phyloP scores from a whole-genome alignment of 2,797 vertebrate genomes.

The Xiphorhynchus erythropygius region DNA sequence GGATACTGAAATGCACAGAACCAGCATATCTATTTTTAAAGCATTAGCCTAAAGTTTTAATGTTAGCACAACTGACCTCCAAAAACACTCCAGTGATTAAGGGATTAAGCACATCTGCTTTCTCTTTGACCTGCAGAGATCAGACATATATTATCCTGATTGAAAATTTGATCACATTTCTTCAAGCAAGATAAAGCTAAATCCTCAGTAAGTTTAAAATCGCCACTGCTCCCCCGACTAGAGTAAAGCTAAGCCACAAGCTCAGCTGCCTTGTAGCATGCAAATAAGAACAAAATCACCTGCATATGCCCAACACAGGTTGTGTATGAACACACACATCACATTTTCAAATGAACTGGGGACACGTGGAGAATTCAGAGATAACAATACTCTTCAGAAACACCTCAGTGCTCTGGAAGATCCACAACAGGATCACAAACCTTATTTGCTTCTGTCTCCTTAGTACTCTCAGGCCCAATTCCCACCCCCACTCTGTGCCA shows the following conservation, averaged over 20 bases:
- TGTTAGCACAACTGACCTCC: constrained; percentile 85
- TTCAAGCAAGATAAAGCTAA: constrained; percentile 30
- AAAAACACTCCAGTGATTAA: constrained; percentile 96
- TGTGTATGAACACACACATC: not conserved
- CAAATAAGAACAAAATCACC: not conserved
- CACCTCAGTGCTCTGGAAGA: not conserved
- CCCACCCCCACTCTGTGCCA: not conserved
- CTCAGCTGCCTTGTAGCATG: not conserved
- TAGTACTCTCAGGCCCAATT: not conserved
- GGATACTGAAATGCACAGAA: not conserved
- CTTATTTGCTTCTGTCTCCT: not conserved
- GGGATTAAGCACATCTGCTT: constrained; percentile 92
- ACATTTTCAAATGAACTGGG: not conserved
- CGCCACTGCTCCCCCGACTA: not conserved
- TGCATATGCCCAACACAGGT: not conserved
- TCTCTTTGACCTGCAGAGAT: constrained; percentile 86
- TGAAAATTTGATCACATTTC: constrained; percentile 49
- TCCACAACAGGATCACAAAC: not conserved
- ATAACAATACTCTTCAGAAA: not conserved
- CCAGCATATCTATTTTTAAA: not conserved
- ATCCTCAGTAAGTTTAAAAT: constrained; percentile 15
- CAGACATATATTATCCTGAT: constrained; percentile 45
- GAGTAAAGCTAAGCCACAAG: not conserved
- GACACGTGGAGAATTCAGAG: not conserved
- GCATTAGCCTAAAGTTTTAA: constrained; percentile 35